Evolutionary conservation across 2,113 vertebrate species (phyloP), one percentile per base, ranked within the genome.

Genomic region (Natator depressus): DNA sequence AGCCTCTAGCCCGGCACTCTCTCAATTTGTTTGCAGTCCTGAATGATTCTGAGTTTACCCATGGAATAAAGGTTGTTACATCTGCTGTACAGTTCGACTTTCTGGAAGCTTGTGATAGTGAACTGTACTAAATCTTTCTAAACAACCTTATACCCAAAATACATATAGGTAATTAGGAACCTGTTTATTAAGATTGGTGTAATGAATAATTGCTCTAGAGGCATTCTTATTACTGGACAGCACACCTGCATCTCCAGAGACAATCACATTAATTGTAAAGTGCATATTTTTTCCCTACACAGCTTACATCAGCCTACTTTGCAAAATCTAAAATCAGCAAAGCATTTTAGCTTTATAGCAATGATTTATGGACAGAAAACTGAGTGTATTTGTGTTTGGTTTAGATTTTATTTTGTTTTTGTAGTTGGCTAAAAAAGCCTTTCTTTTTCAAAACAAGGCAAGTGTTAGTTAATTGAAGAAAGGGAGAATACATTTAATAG

Each of bases 161-260:
- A 89, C 75, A 49, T 97, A 4, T 72, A 95, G 82, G 65, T 95
- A 95, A 97, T 96, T 96, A 98, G 95, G 94, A 98, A 96, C 87
- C 86, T 98, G 98, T 98, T 99, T 96, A 82, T 98, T 98, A 97
- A 98, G 97, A 93, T 89, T 54, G 62, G 91, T 97, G 78, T 94
- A 96, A 98, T 98, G 97, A 99, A 97, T 98, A 98, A 99, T 99
- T 98, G 97, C 98, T 97, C 95, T 91, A 93, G 98, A 96, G 97
- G 95, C 95, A 96, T 98, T 95, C 96, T 97, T 98, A 97, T 98
- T 98, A 94, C 97, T 95, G 97, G 98, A 98, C 98, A 98, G 95
- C 98, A 98, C 97, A 98, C 97, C 98, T 98, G 98, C 98, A 96
- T 98, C 98, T 98, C 97, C 88, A 97, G 97, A 98, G 98, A 97